Base-by-base conservation (phyloP, 1,140 invertebrate species). In the Procambarus virginalis region DNA sequence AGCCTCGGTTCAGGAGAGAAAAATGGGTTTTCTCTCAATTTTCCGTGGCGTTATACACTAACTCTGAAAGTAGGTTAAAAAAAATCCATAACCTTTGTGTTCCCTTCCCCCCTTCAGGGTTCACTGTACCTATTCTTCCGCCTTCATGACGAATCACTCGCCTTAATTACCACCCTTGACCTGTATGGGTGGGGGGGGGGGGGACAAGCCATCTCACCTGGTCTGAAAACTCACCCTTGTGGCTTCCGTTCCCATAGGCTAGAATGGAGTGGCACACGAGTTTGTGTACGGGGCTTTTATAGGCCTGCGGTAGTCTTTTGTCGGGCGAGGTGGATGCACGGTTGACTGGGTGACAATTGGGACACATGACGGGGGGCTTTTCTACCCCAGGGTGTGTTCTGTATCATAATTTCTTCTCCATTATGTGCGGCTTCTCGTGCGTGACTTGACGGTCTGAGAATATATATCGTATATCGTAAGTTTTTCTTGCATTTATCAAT, bases 271-370 rank as follows among this genome's bases (percentile, higher is more conserved):
- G 64, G 2, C 20, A 45, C 12, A 4, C 9, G 12, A 48, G 75
- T 10, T 49, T 46, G 45, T n/a, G n/a, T 60, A 55, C 68, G 34
- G 55, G 20, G 81, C 49, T 58, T 22, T 73, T 12, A 48, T 87
- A 81, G 78, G 86, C 84, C 77, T 86, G 76, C 78, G 58, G 58
- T 3, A n/a, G 55, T 78, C 78, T 46, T 81, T 87, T 81, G 86
- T 87, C 34, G 17, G 60, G 17, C 60, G 14, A 58, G 51, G 77
- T 45, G 84, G 76, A 64, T 68, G 55, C 77, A 87, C 80, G 78
- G 86, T 81, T n/a, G 86, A 58, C 60, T 87, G 86, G 86, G 86
- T 87, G 78, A 70, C 86, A 87, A 87, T 87, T 81, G 86, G 60
- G 14, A 55, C 17, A 87, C 64, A 87, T 87, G 86, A 81, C 78